Evolutionary conservation across 2,113 vertebrate species (phyloP).

Genomic region (Ammodytes dubius): DNA sequence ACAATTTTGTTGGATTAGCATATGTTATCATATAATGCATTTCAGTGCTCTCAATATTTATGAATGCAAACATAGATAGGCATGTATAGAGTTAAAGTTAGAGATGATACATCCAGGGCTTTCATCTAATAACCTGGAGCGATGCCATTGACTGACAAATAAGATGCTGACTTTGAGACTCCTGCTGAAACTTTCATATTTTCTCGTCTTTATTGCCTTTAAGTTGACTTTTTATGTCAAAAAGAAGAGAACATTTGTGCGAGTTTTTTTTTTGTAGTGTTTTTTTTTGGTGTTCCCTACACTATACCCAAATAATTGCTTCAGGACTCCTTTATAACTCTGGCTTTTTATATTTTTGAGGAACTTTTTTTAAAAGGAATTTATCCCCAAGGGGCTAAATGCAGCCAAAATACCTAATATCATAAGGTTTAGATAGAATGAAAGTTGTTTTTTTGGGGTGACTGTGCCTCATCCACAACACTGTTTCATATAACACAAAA

Average conservation of each 20-base stretch:
- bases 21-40: slow-evolving; percentile 54
- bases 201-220: background rate
- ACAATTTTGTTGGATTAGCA: slow-evolving; percentile 37
- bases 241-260: too few species aligned
- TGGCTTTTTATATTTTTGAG: background rate
- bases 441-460: background rate
- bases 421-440: background rate
- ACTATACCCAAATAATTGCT: background rate
- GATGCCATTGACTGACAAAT: slow-evolving; percentile 43
- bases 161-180: slow-evolving; percentile 33
- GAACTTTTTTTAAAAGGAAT: background rate
- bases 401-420: background rate
- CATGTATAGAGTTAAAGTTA: slow-evolving; percentile 18
- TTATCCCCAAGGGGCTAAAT: background rate
- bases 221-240: too few species aligned
- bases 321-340: background rate
- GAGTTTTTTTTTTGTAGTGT: too few species aligned
- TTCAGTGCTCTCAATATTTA: slow-evolving; percentile 15
- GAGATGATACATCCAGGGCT: slow-evolving; percentile 38
- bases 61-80: slow-evolving; percentile 54
- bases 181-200: slow-evolving; percentile 15
- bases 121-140: slow-evolving; percentile 47
- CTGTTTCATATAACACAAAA: background rate
- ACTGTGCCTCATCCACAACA: background rate
- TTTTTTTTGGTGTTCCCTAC: background rate